phyloP scores from a whole-genome alignment of 1,140 invertebrate species.

The Pachyrhynchus sulphureomaculatus region DNA sequence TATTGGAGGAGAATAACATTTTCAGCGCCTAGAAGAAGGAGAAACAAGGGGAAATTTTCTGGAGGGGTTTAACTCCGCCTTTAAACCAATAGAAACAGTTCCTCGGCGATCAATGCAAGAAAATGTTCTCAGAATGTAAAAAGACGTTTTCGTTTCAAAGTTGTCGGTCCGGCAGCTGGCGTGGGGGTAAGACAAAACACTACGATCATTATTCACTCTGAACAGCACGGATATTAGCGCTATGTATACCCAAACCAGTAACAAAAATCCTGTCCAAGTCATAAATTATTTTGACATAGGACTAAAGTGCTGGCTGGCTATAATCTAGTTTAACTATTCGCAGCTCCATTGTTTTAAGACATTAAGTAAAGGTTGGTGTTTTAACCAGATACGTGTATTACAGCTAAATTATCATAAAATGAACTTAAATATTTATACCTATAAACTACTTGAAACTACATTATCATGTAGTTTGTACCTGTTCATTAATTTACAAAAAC shows the following conservation, averaged over 20 bases:
- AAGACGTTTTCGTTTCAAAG: slow-evolving; percentile 51
- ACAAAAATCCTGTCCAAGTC: slow-evolving; percentile 49
- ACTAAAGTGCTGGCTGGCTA: slow-evolving; percentile 40
- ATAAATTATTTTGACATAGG: slow-evolving; percentile 51
- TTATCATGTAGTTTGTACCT: too few relatives aligned
- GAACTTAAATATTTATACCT: slow-evolving; percentile 27
- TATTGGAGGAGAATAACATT: slow-evolving; percentile 36
- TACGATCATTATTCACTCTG: slow-evolving; percentile 51
- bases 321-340: slow-evolving; percentile 35
- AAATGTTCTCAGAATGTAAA: slow-evolving; percentile 52
- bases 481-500: too few relatives aligned
- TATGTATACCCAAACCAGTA: slow-evolving; percentile 49
- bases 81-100: slow-evolving; percentile 43
- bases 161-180: slow-evolving; percentile 32
- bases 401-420: slow-evolving; percentile 33
- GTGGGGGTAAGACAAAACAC: slow-evolving; percentile 50
- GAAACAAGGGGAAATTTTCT: slow-evolving; percentile 34
- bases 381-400: slow-evolving; percentile 32
- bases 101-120: slow-evolving; percentile 49
- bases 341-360: slow-evolving; percentile 32
- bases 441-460: not conserved
- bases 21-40: slow-evolving; percentile 33
- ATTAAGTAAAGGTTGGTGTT: slow-evolving; percentile 30
- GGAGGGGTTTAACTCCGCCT: slow-evolving; percentile 46
- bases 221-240: slow-evolving; percentile 49